Percentiles rank a stretch among this genome's conserved stretches.
Conservation (phyloP, 2,888 invertebrate species). For the Netelia melanura region DNA sequence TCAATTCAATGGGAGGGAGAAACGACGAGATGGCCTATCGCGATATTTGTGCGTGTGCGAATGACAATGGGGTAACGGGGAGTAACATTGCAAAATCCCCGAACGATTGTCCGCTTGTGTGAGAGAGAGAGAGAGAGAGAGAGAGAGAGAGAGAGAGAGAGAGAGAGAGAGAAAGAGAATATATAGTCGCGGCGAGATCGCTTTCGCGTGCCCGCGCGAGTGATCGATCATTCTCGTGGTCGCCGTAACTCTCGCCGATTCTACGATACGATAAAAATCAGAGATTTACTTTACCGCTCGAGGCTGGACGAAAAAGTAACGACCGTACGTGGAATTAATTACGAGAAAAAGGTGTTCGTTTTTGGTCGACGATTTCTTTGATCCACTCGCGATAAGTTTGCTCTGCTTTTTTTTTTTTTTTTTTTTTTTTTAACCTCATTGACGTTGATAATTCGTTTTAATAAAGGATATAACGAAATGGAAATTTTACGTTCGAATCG, state of each 20-base stretch:
- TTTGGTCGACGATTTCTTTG: too few relatives aligned
- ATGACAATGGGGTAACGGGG: constrained; percentile 42
- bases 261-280: too few relatives aligned
- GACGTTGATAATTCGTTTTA: not conserved
- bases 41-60: constrained; percentile 20
- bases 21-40: constrained; percentile 25
- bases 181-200: constrained; percentile 32
- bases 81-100: constrained; percentile 50
- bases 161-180: constrained; percentile 1
- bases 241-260: too few relatives aligned
- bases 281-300: too few relatives aligned
- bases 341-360: too few relatives aligned
- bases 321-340: too few relatives aligned
- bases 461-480: not conserved
- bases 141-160: constrained; percentile 3
- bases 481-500: not conserved
- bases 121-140: too few relatives aligned
- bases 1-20: constrained; percentile 35
- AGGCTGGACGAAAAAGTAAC: too few relatives aligned
- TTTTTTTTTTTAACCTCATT: not conserved
- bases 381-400: too few relatives aligned
- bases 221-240: not conserved
- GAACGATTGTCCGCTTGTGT: constrained; percentile 26
- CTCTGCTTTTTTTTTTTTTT: not conserved
- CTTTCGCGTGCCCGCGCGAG: constrained; percentile 7